A percentile compares a stretch with the other conserved stretches of the same genome.
These are phyloP conservation scores for Cosmia trapezina DNA, from an alignment of 2,888 invertebrate species.

Conservation along the genomic window DNA sequence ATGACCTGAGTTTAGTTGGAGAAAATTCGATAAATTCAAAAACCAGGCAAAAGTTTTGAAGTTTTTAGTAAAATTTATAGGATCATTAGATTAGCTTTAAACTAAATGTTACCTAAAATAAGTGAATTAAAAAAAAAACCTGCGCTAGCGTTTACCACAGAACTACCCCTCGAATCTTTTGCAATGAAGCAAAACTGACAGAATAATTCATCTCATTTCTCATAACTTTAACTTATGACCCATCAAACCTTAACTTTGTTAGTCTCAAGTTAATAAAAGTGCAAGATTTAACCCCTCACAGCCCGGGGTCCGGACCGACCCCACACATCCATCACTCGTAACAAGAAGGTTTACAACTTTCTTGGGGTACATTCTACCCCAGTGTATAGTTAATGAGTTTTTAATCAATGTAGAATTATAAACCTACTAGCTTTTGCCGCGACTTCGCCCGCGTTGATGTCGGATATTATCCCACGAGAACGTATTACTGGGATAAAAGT, in stretches of 20 bases:
- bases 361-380: constrained; percentile 27
- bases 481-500: no score
- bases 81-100: no score
- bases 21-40: no score
- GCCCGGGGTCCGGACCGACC: constrained; percentile 13
- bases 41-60: no score
- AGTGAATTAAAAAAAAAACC: no score
- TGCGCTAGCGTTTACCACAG: no score
- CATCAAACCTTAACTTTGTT: constrained; percentile 21
- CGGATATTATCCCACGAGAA: no score
- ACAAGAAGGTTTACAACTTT: constrained; percentile 45
- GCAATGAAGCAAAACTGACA: constrained; percentile 5
- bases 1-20: no score
- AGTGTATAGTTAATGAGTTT: constrained; percentile 38
- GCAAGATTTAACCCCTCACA: constrained; percentile 33
- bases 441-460: no score
- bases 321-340: constrained; percentile 48
- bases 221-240: constrained; percentile 25
- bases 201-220: constrained; percentile 16
- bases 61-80: no score
- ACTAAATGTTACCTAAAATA: no score
- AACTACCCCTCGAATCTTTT: constrained; percentile 1
- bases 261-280: constrained; percentile 46
- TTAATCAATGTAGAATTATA: constrained; percentile 25
- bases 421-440: no score